Evolutionary conservation across 2,888 invertebrate species (phyloP).

Genomic region (Lepidocyrtoides sp.): DNA sequence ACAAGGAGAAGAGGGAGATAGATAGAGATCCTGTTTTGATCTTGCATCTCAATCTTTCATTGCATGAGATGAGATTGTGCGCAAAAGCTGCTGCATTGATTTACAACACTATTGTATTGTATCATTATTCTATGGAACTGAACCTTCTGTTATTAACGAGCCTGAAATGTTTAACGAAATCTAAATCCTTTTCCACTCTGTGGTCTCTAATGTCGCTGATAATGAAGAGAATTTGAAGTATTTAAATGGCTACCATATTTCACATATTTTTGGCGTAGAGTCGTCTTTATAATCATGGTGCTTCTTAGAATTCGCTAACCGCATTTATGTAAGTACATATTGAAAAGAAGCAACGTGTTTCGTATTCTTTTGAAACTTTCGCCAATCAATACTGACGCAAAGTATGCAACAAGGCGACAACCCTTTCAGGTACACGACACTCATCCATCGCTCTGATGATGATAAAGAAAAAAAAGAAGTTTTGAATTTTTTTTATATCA

Average conservation of each 20-base stretch:
- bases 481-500: not conserved
- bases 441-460: not conserved
- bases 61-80: not conserved
- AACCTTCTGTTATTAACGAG: not conserved
- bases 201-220: not conserved
- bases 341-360: not conserved
- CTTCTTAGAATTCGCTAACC: not conserved
- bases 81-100: conserved; percentile 33
- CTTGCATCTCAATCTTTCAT: conserved; percentile 50
- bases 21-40: conserved; percentile 61
- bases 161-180: not conserved
- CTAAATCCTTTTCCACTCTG: too few species aligned
- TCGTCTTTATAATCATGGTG: not conserved
- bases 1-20: not conserved
- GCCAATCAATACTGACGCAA: conserved; percentile 57
- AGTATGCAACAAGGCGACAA: conserved; percentile 59
- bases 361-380: not conserved
- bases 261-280: conserved; percentile 43
- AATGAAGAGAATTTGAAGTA: conserved; percentile 26
- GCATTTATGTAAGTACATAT: too few species aligned
- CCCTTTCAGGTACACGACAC: conserved; percentile 41
- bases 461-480: not conserved
- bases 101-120: conserved; percentile 42
- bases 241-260: conserved; percentile 58
- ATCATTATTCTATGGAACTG: conserved; percentile 22